Evolutionary conservation across 2,113 vertebrate genomes (phyloP).

Genomic region (Nothocercus nigrocapillus): DNA sequence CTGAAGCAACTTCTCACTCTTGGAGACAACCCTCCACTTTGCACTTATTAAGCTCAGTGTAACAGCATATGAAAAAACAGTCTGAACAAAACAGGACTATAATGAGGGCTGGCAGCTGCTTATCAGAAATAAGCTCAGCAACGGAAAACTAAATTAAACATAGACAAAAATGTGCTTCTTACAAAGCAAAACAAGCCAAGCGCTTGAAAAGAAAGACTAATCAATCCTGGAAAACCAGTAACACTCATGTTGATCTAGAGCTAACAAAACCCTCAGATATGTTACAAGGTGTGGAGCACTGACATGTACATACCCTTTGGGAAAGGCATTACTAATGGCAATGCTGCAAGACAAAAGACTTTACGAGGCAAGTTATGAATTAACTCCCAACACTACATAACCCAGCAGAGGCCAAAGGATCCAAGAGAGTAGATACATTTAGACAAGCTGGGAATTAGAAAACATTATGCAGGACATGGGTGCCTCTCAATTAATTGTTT

Average conservation of each 20-base stretch:
- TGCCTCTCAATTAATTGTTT: not conserved
- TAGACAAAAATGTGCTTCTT: not conserved
- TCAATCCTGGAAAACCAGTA: not conserved
- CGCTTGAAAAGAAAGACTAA: not conserved
- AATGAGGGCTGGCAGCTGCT: not conserved
- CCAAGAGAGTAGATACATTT: not conserved
- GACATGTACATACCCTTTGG: not conserved
- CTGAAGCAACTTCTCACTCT: not conserved
- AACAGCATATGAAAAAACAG: not conserved
- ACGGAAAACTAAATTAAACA: not conserved
- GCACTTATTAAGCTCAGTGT: rapidly evolving
- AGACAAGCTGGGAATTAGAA: not conserved
- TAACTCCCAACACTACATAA: not conserved
- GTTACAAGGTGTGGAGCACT: not conserved
- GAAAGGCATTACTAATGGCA: not conserved
- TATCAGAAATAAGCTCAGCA: not conserved
- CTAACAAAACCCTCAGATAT: not conserved
- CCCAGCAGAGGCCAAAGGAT: not conserved
- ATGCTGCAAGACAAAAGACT: not conserved
- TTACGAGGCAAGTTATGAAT: not conserved
- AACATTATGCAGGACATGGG: not conserved
- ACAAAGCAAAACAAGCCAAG: not conserved
- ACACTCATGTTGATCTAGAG: not conserved
- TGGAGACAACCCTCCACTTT: not conserved
- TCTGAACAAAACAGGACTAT: not conserved